Conservation (phyloP, 2,797 vertebrate genomes). For the Sebastes hopkinsi region DNA sequence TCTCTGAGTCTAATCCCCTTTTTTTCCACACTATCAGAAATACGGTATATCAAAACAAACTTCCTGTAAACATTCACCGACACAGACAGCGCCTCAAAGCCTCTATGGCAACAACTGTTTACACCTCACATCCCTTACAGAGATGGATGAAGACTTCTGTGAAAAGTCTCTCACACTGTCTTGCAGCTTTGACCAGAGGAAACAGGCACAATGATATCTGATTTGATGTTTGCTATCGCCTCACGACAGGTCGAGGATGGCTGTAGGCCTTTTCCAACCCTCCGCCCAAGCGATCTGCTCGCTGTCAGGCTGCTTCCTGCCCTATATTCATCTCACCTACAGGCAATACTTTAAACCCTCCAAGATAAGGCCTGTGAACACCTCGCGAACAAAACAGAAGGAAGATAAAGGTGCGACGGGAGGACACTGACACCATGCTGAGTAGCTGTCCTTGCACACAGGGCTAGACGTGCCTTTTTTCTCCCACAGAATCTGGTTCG, state of each 20-base stretch:
- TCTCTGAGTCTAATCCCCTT: slow-evolving; percentile 33
- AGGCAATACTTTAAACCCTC: slow-evolving; percentile 18
- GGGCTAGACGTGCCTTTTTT: slow-evolving; percentile 47
- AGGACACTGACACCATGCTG: slow-evolving; percentile 44
- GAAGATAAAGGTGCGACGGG: slow-evolving; percentile 26
- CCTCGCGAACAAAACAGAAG: slow-evolving; percentile 1
- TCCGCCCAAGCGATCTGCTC: slow-evolving; percentile 6
- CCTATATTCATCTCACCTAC: slow-evolving; percentile 34
- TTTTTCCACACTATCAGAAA: slow-evolving; percentile 34
- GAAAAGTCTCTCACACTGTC: background rate
- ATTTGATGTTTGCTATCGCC: slow-evolving; percentile 38
- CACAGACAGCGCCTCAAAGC: slow-evolving; percentile 17
- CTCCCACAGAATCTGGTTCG: slow-evolving; percentile 35
- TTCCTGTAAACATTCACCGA: slow-evolving; percentile 24
- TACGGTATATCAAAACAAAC: slow-evolving; percentile 33
- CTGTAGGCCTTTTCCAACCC: slow-evolving; percentile 23
- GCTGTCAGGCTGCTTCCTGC: slow-evolving; percentile 22
- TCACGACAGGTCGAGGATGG: slow-evolving; percentile 32
- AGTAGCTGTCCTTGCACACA: slow-evolving; percentile 52
- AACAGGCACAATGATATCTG: slow-evolving; percentile 3
- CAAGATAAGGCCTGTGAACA: slow-evolving; percentile 19
- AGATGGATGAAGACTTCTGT: slow-evolving; percentile 21
- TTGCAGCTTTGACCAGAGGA: slow-evolving; percentile 27
- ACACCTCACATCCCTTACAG: slow-evolving; percentile 21
- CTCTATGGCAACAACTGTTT: slow-evolving; percentile 28